phyloP scores from a whole-genome alignment of 2,113 vertebrate genomes.

The Spilogale gracilis region DNA sequence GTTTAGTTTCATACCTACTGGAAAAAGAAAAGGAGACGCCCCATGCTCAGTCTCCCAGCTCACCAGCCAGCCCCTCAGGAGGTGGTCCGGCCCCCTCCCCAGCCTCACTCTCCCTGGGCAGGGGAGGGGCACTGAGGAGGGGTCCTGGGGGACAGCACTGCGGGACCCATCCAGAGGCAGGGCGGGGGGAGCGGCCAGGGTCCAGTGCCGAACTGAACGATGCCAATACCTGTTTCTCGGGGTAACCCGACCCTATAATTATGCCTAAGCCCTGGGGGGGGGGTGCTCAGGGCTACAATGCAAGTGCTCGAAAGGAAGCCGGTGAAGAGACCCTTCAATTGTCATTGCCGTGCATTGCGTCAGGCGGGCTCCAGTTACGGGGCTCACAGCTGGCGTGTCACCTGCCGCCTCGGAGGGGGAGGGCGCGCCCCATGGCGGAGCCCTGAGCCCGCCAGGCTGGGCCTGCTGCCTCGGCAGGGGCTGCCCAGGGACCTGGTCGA shows the following conservation, averaged over 20 bases:
- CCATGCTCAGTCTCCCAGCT: neutral
- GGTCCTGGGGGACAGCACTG: neutral
- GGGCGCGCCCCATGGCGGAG: neutral
- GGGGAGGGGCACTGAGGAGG: neutral
- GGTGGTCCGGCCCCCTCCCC: neutral
- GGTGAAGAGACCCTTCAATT: conserved; percentile 65
- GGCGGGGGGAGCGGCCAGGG: neutral
- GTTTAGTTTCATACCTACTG: neutral
- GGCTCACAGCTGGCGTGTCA: conserved; percentile 65
- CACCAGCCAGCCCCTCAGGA: accelerated
- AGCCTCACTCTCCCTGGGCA: accelerated
- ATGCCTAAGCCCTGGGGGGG: conserved; percentile 53
- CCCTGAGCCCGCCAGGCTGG: neutral
- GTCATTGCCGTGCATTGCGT: neutral
- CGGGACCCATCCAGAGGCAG: too few relatives aligned
- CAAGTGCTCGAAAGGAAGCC: neutral
- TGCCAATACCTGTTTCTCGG: conserved; percentile 70
- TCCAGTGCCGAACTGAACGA: neutral
- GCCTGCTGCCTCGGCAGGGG: neutral
- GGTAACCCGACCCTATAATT: conserved; percentile 71
- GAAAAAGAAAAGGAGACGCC: neutral
- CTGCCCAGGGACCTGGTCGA: neutral
- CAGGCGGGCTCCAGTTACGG: conserved; percentile 50
- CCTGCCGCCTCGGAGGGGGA: neutral
- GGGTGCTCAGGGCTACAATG: neutral